phyloP scores from a whole-genome alignment of 1,140 invertebrate species.

The Sitophilus oryzae region DNA sequence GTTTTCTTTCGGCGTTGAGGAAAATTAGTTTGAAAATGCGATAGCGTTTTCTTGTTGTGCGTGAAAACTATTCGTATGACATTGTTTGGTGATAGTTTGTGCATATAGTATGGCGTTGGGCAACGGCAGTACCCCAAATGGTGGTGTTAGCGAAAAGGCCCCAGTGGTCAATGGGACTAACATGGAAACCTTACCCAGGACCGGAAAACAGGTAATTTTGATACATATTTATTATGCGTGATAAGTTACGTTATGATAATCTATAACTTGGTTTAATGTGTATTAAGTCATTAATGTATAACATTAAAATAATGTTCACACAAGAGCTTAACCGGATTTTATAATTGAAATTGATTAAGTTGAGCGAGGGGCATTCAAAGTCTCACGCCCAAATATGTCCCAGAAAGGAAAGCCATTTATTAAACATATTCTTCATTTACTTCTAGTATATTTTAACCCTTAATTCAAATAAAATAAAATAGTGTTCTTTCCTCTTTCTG shows the following conservation, averaged over 20 bases:
- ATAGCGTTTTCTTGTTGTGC: neutral
- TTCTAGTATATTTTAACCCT: too few species aligned
- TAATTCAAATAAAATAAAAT: too few species aligned
- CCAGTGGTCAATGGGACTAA: slow-evolving; percentile 55
- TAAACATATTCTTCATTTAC: too few species aligned
- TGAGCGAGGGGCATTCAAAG: too few species aligned
- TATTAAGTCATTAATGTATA: too few species aligned
- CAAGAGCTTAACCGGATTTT: neutral
- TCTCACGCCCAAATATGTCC: too few species aligned
- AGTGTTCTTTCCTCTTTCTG: too few species aligned
- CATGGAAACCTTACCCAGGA: slow-evolving; percentile 53
- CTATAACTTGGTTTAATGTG: too few species aligned
- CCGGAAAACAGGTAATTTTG: slow-evolving; percentile 50
- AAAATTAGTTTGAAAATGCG: slow-evolving; percentile 5
- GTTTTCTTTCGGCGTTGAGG: slow-evolving; percentile 5
- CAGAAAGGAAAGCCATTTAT: too few species aligned
- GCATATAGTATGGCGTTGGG: slow-evolving; percentile 38
- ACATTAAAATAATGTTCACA: neutral
- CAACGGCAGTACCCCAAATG: slow-evolving; percentile 46
- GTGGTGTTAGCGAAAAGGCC: slow-evolving; percentile 52
- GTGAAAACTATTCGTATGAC: slow-evolving; percentile 7
- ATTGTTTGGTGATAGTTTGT: slow-evolving; percentile 18
- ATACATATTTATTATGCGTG: too few species aligned
- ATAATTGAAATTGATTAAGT: too few species aligned
- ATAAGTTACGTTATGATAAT: neutral